Percentiles rank a stretch among this genome's conserved stretches.
phyloP scores from a whole-genome alignment of 2,113 vertebrate species.

The Macrotis lagotis region DNA sequence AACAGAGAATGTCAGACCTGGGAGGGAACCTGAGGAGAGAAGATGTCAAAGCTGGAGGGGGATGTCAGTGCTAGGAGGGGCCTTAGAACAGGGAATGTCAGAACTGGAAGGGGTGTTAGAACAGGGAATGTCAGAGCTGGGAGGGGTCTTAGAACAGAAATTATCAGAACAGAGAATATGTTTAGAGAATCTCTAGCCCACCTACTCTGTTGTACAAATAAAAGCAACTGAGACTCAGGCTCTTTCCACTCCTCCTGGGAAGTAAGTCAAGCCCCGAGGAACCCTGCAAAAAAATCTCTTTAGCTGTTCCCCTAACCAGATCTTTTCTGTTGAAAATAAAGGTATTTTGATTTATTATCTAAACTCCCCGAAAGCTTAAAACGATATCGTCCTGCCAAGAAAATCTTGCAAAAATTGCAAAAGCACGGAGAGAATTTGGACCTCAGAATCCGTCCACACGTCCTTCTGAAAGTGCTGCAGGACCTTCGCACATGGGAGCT shows the following conservation, averaged over 20 bases:
- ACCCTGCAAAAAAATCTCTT: constrained; percentile 31
- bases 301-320: neutral
- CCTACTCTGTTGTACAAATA: neutral
- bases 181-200: neutral
- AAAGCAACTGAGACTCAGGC: neutral
- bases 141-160: neutral
- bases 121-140: neutral
- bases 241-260: neutral
- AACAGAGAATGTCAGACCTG: neutral
- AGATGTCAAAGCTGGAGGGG: no score
- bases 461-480: constrained; percentile 83
- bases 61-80: neutral
- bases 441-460: constrained; percentile 79
- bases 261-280: no score
- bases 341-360: constrained; percentile 83
- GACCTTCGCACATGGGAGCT: constrained; percentile 85
- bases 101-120: neutral
- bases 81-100: neutral
- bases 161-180: neutral
- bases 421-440: constrained; percentile 79
- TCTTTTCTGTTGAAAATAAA: constrained; percentile 68
- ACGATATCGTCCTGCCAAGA: constrained; percentile 76
- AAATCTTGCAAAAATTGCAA: constrained; percentile 83
- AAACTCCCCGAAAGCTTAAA: constrained; percentile 81
- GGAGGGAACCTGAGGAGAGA: no score